Conservation (phyloP, 2,888 invertebrate species). For the Philaethria dido region DNA sequence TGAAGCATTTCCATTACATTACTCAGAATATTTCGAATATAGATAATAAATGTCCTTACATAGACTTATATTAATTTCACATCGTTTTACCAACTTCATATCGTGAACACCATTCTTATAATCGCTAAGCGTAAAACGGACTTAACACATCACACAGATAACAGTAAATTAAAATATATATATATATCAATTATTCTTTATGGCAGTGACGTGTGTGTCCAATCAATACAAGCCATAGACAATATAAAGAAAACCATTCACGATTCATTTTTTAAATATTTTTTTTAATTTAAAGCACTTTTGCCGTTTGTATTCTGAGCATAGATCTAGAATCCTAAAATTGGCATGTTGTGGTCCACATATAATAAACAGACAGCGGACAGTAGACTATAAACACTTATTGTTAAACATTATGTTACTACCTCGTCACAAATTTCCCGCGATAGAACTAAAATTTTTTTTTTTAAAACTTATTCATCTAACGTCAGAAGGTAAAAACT, state of each 20-base stretch:
- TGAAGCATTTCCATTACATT: constrained; percentile 22
- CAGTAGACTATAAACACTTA: constrained; percentile 34
- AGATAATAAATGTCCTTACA: constrained; percentile 33
- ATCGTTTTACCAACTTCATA: background rate
- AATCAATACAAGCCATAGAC: constrained; percentile 23
- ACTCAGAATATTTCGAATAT: constrained; percentile 54
- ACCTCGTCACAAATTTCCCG: constrained; percentile 35
- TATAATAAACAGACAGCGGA: constrained; percentile 36
- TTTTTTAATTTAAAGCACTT: constrained; percentile 40
- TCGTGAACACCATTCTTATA: constrained; percentile 8
- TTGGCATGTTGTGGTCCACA: constrained; percentile 74
- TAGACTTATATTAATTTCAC: constrained; percentile 18
- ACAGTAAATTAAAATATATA: background rate
- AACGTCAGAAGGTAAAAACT: constrained; percentile 35
- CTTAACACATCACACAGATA: constrained; percentile 21
- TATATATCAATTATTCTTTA: constrained; percentile 12
- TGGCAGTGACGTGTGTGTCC: constrained; percentile 27
- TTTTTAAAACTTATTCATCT: constrained; percentile 34
- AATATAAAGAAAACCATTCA: constrained; percentile 21
- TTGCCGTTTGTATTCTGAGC: constrained; percentile 48
- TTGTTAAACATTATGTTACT: constrained; percentile 39
- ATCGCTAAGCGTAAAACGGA: constrained; percentile 22
- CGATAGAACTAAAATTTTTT: constrained; percentile 28
- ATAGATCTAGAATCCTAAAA: constrained; percentile 56
- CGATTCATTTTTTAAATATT: constrained; percentile 22